Evolutionary conservation across 2,113 vertebrate genomes (phyloP), one percentile per base, ranked within the genome.

Genomic region (Salminus brasiliensis): DNA sequence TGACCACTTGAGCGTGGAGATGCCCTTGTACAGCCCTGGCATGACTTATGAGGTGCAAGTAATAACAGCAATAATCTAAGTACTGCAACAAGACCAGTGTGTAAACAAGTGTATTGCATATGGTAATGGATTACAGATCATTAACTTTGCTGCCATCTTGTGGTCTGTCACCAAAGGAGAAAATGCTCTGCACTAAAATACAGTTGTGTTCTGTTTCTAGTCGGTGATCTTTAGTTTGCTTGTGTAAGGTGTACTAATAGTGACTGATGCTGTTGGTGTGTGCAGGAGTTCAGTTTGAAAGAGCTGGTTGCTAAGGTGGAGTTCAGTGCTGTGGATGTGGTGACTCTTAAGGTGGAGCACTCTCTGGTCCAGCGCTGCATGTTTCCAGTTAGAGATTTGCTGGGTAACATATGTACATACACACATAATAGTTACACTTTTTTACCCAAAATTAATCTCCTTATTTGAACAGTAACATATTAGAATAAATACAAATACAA

Each of bases 1-100:
- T 1, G 82, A 86, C 25, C 77, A 86, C 69, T 34, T 90, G 53
- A 73, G 79, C 49, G 74, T 88, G 59, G 88, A 84, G 76, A 80
- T 90, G 36, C 88, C 87, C 15, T 27, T 76, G 16, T 29, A 67
- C 79, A 85, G 87, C 29, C 80, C 85, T 2, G 85, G 55, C 34
- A 55, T 89, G 27, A 77, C 49, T n/a, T 89, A 78, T 18, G 70
- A 76, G 88, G 90, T 91, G 47, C 65, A n/a, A n/a, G 13, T 1
- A n/a, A 62, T 36, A 34, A 4, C 9, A 5, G 1, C 18, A 27
- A 60, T 65, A 66, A 32, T n/a, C n/a, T n/a, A n/a, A n/a, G n/a
- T 52, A 18, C 12, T 32, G 60, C 8, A 32, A 32, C n/a, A n/a
- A n/a, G n/a, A n/a, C n/a, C n/a, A n/a, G n/a, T n/a, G n/a, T n/a